Evolutionary conservation across 2,888 invertebrate species (phyloP), one percentile per base, ranked within the genome.

Genomic region (Creontiades dilutus): DNA sequence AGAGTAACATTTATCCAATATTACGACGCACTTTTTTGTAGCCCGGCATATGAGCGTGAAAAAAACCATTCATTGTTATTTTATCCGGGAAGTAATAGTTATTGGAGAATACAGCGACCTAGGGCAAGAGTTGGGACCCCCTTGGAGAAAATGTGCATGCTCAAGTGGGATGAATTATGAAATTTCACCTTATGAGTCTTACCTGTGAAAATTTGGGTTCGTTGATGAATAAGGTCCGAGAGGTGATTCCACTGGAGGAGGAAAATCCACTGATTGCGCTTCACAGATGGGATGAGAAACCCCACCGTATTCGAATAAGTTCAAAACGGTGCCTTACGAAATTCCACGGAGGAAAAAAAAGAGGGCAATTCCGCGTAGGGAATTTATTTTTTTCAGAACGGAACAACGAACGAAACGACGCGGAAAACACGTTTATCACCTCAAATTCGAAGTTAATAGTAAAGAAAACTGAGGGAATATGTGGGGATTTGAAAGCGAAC

Each of bases 201-300:
- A 68, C 68, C 23, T 19, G 27, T 19, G 19, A 19, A 23, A 68
- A 68, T 68, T 23, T 23, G 68, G 23, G 27, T 68, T 12, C 47
- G 46, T 46, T 19, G 78, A 78, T 9, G 7, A 47, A 16, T n/a
- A 37, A 78, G 78, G 28, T 78, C 37, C 2, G 46, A 78, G n/a
- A 78, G 19, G 23, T 23, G 23, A 11, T 37, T n/a, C 46, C 78
- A 16, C n/a, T 78, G 46, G 37, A 46, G 85, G 23, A 57, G 57
- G 1, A 37, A 28, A 61, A 27, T 55, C 57, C 68, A 19, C 75
- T 47, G 27, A 86, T 86, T 75, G 19, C 86, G 86, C 47, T 75
- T 68, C 86, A 86, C 86, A 86, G 86, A 86, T 86, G 86, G 86
- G 75, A 86, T 68, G 68, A 75, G 68, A 48, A 48, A 47, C 68